Evolutionary conservation across 2,113 vertebrate genomes (phyloP).

Genomic region (Falco punctatus): DNA sequence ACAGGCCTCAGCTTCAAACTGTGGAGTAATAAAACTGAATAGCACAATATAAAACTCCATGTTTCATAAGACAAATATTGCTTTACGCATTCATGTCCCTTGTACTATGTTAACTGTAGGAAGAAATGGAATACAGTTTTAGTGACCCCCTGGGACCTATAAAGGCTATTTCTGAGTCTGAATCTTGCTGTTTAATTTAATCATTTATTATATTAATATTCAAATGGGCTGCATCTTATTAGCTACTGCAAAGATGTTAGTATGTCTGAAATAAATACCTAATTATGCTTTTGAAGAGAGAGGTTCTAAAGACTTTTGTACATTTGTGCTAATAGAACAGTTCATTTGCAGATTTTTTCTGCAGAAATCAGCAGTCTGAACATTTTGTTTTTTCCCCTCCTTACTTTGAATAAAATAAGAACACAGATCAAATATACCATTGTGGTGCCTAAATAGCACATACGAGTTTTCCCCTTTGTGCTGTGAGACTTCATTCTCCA

Average conservation of each 20-base stretch:
- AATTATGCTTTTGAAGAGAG: slow-evolving; percentile 86
- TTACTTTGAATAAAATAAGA: slow-evolving; percentile 74
- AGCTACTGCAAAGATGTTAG: slow-evolving; percentile 86
- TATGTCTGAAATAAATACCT: slow-evolving; percentile 87
- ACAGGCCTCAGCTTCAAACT: slow-evolving; percentile 77
- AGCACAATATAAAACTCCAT: slow-evolving; percentile 81
- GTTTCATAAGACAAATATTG: slow-evolving; percentile 85
- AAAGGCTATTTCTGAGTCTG: slow-evolving; percentile 89
- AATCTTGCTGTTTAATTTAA: slow-evolving; percentile 90
- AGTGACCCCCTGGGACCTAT: slow-evolving; percentile 86
- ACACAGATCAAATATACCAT: slow-evolving; percentile 66
- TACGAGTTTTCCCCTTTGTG: slow-evolving; percentile 18
- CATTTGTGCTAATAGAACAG: slow-evolving; percentile 81
- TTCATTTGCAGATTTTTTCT: slow-evolving; percentile 81
- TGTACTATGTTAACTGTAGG: slow-evolving; percentile 82
- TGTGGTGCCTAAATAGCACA: slow-evolving; percentile 49
- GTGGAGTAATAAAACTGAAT: slow-evolving; percentile 80
- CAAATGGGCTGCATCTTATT: slow-evolving; percentile 88
- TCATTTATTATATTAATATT: slow-evolving; percentile 92
- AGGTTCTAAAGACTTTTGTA: slow-evolving; percentile 82
- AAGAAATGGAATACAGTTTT: slow-evolving; percentile 83
- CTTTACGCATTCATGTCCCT: slow-evolving; percentile 80
- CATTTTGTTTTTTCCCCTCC: slow-evolving; percentile 6
- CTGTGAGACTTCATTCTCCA: not conserved
- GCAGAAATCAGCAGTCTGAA: slow-evolving; percentile 80